These are phyloP conservation scores for Diorhabda carinulata DNA, from an alignment of 1,140 invertebrate species.

Conservation along the genomic window DNA sequence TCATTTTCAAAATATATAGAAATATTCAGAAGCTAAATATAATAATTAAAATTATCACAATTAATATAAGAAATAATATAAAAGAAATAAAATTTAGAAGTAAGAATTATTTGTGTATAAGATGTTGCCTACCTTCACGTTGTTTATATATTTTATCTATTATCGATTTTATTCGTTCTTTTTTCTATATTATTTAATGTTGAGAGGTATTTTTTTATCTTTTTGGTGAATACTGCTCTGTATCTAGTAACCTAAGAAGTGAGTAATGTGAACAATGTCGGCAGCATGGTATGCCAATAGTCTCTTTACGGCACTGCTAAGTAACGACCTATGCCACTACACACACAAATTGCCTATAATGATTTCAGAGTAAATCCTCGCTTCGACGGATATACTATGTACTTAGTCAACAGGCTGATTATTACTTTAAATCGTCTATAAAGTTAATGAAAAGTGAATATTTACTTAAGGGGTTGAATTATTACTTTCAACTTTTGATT, in stretches of 20 bases:
- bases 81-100: too few species aligned
- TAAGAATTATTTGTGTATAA: too few species aligned
- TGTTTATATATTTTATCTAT: neutral
- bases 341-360: constrained; percentile 40
- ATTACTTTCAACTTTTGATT: too few species aligned
- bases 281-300: constrained; percentile 17
- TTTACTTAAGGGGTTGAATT: too few species aligned
- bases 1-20: too few species aligned
- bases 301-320: constrained; percentile 30
- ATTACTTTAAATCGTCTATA: neutral
- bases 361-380: constrained; percentile 28
- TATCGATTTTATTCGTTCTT: neutral
- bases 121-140: neutral
- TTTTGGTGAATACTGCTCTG: neutral
- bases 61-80: too few species aligned
- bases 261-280: constrained; percentile 33
- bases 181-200: neutral
- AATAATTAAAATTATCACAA: too few species aligned
- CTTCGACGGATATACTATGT: neutral
- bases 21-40: too few species aligned
- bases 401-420: neutral
- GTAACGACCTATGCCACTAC: constrained; percentile 30
- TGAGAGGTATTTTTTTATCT: neutral
- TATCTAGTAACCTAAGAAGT: neutral
- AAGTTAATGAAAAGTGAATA: too few species aligned